These are phyloP conservation scores for Calidris pugnax DNA, from an alignment of 2,113 vertebrate genomes.

Conservation along the genomic window DNA sequence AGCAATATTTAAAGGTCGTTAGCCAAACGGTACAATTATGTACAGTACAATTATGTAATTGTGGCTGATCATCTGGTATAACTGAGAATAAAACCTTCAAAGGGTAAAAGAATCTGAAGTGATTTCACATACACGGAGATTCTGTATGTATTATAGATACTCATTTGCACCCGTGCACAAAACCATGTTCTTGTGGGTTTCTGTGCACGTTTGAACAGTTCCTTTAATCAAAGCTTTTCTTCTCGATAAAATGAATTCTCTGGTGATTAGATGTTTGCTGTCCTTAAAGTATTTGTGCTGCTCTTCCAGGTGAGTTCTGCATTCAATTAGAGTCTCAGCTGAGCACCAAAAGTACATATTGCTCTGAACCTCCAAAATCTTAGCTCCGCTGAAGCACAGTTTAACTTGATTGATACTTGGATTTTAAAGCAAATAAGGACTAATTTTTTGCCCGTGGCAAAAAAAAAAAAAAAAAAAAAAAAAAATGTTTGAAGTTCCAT, in stretches of 20 bases:
- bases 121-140: neutral
- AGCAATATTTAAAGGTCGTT: neutral
- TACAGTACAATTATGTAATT: neutral
- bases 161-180: neutral
- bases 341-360: neutral
- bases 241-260: neutral
- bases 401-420: conserved; percentile 71
- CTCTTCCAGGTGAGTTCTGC: conserved; percentile 6
- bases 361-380: neutral
- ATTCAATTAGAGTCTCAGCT: conserved; percentile 13
- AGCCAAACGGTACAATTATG: neutral
- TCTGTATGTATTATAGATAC: neutral
- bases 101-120: neutral
- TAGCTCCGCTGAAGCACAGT: conserved; percentile 18
- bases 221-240: neutral
- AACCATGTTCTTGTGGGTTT: neutral
- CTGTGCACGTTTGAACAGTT: neutral
- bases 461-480: conserved; percentile 3
- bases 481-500: conserved; percentile 69
- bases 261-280: neutral
- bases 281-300: neutral
- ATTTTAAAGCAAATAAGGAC: conserved; percentile 71
- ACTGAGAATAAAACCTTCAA: neutral
- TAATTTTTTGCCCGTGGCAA: conserved; percentile 71
- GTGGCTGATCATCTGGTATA: neutral